A percentile compares a stretch with the other conserved stretches of the same genome.
Evolutionary conservation across 2,113 vertebrate species (phyloP).

Genomic region (Tiliqua scincoides): DNA sequence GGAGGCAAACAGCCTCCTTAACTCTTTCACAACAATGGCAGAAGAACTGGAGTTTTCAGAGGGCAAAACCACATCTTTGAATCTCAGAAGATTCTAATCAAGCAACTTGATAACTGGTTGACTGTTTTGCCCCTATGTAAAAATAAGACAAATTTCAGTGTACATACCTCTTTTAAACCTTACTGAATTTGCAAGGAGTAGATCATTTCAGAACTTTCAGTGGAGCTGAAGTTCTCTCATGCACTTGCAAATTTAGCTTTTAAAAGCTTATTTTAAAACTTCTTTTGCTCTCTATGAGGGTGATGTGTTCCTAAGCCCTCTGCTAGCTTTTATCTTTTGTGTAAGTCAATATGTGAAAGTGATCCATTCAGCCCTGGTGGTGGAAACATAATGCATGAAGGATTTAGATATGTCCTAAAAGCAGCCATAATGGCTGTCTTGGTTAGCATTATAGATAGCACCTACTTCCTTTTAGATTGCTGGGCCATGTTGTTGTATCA

Average conservation of each 20-base stretch:
- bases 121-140: conserved; percentile 76
- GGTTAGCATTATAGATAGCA: conserved; percentile 24
- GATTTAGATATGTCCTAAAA: conserved; percentile 53
- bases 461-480: conserved; percentile 16
- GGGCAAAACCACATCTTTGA: conserved; percentile 64
- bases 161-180: conserved; percentile 77
- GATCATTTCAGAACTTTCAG: conserved; percentile 38
- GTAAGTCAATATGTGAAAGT: conserved; percentile 52
- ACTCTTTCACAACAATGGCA: conserved; percentile 42
- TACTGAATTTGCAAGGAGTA: conserved; percentile 71
- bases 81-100: conserved; percentile 63
- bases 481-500: conserved; percentile 31
- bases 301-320: conserved; percentile 63
- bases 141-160: conserved; percentile 66
- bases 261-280: conserved; percentile 68
- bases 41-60: conserved; percentile 69
- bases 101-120: conserved; percentile 75
- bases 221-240: conserved; percentile 58
- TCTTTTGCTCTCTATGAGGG: conserved; percentile 59
- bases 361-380: conserved; percentile 69
- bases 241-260: conserved; percentile 58
- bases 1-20: conserved; percentile 64
- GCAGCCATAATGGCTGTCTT: conserved; percentile 32
- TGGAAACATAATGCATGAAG: conserved; percentile 65
- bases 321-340: conserved; percentile 65